Conservation (phyloP, 2,797 vertebrate genomes). For the Bovichtus variegatus region DNA sequence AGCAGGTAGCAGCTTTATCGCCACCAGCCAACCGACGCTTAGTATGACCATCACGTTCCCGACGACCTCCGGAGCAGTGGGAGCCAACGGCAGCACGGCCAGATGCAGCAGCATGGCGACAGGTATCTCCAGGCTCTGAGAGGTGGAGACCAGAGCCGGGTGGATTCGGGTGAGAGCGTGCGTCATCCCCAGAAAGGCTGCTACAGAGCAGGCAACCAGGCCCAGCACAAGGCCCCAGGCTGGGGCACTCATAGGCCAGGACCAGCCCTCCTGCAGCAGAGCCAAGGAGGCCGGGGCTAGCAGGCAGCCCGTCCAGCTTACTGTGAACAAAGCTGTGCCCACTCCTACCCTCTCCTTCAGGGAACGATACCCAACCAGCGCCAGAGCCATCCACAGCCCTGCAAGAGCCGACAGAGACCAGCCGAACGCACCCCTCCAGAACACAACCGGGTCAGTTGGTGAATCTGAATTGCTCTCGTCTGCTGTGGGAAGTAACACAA, state of each 20-base stretch:
- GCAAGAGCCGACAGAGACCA: conserved; percentile 95
- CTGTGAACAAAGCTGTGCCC: conserved; percentile 95
- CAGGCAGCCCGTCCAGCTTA: conserved; percentile 95
- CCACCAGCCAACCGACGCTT: conserved; percentile 92
- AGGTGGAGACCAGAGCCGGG: conserved; percentile 94
- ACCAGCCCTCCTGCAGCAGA: conserved; percentile 92
- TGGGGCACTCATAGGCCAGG: conserved; percentile 89
- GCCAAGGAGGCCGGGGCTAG: conserved; percentile 92
- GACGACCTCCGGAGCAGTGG: conserved; percentile 89
- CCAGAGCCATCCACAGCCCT: conserved; percentile 95
- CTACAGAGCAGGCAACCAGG: conserved; percentile 91
- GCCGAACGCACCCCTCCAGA: conserved; percentile 96
- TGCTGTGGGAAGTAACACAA: conserved; percentile 89
- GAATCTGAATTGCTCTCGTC: conserved; percentile 79
- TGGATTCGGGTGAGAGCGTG: conserved; percentile 95
- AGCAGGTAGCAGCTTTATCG: conserved; percentile 90
- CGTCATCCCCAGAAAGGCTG: conserved; percentile 94
- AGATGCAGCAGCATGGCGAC: conserved; percentile 93
- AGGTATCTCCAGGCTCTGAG: conserved; percentile 95
- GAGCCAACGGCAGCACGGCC: conserved; percentile 87
- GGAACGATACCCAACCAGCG: conserved; percentile 95
- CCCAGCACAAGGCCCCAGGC: conserved; percentile 93
- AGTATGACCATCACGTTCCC: conserved; percentile 91
- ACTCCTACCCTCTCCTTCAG: conserved; percentile 95
- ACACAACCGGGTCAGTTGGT: conserved; percentile 84